Percentiles rank a stretch among this genome's conserved stretches.
These are phyloP conservation scores for Enoplosus armatus DNA, from an alignment of 2,797 vertebrate species.

Conservation along the genomic window DNA sequence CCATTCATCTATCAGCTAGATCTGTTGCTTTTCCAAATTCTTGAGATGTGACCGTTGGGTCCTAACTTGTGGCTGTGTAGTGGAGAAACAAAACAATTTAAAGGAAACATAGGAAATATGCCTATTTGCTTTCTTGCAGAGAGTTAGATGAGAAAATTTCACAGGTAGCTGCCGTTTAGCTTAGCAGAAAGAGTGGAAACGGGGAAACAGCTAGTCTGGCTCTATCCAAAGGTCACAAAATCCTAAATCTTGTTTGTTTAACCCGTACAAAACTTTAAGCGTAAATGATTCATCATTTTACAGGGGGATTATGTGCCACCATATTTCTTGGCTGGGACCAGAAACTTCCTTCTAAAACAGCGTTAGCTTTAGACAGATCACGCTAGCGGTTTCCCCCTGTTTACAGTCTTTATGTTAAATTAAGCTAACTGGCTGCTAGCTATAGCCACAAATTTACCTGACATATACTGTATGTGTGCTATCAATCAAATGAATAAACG, in stretches of 20 bases:
- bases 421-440: not conserved
- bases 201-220: not conserved
- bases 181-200: no score
- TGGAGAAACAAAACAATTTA: not conserved
- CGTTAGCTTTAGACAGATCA: not conserved
- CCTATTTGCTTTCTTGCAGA: not conserved
- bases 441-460: not conserved
- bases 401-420: not conserved
- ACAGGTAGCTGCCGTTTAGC: no score
- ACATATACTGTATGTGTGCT: not conserved
- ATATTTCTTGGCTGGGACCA: no score
- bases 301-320: no score
- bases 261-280: not conserved
- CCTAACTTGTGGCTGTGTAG: not conserved
- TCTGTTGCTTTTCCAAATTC: conserved; percentile 13
- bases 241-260: not conserved
- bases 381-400: not conserved
- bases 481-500: not conserved
- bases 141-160: not conserved
- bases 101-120: not conserved
- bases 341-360: not conserved
- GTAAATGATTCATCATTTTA: not conserved
- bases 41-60: not conserved
- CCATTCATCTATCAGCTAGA: not conserved
- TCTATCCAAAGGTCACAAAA: not conserved